Percentiles rank a stretch among this genome's conserved stretches.
These are phyloP conservation scores for Microplitis mediator DNA, from an alignment of 1,140 invertebrate species.

Conservation along the genomic window DNA sequence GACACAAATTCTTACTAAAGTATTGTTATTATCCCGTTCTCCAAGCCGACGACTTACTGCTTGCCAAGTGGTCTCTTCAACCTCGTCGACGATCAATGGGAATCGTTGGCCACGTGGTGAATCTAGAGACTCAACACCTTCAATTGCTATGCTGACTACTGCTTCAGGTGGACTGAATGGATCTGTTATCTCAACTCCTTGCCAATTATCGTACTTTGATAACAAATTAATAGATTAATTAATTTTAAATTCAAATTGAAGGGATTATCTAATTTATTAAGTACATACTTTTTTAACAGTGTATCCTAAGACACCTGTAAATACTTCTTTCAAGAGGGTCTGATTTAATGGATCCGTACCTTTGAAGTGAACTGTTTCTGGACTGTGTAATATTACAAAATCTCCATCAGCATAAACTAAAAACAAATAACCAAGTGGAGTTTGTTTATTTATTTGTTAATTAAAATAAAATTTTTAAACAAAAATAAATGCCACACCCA, in stretches of 20 bases:
- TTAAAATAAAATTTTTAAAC: background rate
- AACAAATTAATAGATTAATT: slow-evolving; percentile 14
- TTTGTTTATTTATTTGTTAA: background rate
- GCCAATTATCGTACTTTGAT: slow-evolving; percentile 63
- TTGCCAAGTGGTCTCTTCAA: slow-evolving; percentile 69
- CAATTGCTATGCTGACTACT: slow-evolving; percentile 74
- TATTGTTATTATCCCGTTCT: slow-evolving; percentile 65
- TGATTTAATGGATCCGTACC: slow-evolving; percentile 67
- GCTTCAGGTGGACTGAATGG: slow-evolving; percentile 80
- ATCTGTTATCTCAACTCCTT: slow-evolving; percentile 71
- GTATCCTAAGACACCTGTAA: slow-evolving; percentile 72
- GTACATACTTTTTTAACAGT: slow-evolving; percentile 66
- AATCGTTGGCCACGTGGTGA: slow-evolving; percentile 63
- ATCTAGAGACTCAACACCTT: slow-evolving; percentile 67
- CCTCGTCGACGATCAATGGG: slow-evolving; percentile 69
- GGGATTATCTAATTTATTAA: background rate
- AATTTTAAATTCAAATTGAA: background rate
- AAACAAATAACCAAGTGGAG: slow-evolving; percentile 37
- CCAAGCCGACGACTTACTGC: slow-evolving; percentile 65
- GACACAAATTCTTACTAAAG: slow-evolving; percentile 69
- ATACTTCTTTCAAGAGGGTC: slow-evolving; percentile 73
- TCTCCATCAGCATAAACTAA: slow-evolving; percentile 71
- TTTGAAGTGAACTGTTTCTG: slow-evolving; percentile 70
- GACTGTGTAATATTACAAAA: slow-evolving; percentile 70
- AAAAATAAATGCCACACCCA: slow-evolving; percentile 21